Evolutionary conservation across 2,113 vertebrate genomes (phyloP).

Genomic region (Ictidomys tridecemlineatus): DNA sequence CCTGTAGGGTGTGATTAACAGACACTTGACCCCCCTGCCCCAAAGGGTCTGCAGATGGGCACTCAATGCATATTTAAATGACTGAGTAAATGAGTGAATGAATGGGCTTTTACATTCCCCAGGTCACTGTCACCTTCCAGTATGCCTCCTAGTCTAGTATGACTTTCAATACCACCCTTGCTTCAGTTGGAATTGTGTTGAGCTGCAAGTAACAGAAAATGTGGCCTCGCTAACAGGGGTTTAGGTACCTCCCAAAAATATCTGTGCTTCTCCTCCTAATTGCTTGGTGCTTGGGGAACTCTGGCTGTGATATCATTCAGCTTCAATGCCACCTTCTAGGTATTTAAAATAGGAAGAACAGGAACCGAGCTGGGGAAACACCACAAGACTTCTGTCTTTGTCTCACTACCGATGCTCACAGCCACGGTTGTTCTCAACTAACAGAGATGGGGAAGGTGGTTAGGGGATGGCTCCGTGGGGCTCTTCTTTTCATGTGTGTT

Average conservation of each 20-base stretch:
- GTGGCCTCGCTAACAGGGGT: not conserved
- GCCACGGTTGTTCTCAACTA: not conserved
- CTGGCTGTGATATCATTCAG: not conserved
- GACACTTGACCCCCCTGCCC: not conserved
- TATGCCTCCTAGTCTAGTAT: not conserved
- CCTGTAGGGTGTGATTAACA: not conserved
- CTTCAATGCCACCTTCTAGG: not conserved
- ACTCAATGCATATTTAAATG: not conserved
- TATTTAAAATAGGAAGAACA: not conserved
- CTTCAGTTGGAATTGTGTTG: not conserved
- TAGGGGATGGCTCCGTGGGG: not conserved
- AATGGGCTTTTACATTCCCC: not conserved
- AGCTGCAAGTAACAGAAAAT: not conserved
- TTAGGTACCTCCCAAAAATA: not conserved
- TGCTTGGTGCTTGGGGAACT: not conserved
- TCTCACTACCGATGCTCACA: not conserved
- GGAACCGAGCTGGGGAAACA: not conserved
- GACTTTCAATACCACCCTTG: not conserved
- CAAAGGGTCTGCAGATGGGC: not conserved
- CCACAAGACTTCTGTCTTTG: not conserved
- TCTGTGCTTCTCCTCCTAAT: not conserved
- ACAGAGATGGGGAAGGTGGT: fast-evolving
- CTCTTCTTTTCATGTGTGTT: not conserved
- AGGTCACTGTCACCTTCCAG: not conserved
- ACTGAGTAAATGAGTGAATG: not conserved